Evolutionary conservation across 2,888 invertebrate species (phyloP).

Genomic region (Trachelus stipa): DNA sequence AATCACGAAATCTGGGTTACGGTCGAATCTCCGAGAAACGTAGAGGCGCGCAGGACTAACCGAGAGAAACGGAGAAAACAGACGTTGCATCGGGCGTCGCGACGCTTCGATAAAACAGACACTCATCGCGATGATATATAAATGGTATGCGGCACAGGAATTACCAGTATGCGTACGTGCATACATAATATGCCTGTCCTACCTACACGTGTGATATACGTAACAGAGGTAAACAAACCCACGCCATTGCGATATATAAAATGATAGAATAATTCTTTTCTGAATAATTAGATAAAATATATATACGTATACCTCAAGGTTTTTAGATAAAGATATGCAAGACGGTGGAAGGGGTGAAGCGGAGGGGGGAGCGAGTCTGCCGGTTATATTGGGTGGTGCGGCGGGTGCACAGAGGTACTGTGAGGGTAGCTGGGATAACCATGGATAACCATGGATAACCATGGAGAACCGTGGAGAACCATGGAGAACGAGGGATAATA

Average conservation of each 20-base stretch:
- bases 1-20: conserved; percentile 38
- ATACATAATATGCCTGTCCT: not conserved
- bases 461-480: conserved; percentile 17
- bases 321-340: not conserved
- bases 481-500: conserved; percentile 52
- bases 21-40: conserved; percentile 6
- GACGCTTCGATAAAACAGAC: not conserved
- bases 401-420: not conserved
- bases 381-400: not conserved
- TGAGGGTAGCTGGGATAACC: not conserved
- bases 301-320: not conserved
- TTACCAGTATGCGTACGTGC: not conserved
- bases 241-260: not conserved
- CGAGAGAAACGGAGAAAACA: conserved; percentile 3
- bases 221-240: not conserved
- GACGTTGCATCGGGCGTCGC: not conserved
- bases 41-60: not conserved
- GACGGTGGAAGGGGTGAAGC: not conserved
- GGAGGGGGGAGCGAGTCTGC: not conserved
- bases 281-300: not conserved
- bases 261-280: not conserved
- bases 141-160: not conserved
- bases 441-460: not conserved
- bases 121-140: not conserved
- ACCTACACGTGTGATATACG: not conserved